Conservation (phyloP, 2,888 invertebrate genomes). For the Lepas anatifera region DNA sequence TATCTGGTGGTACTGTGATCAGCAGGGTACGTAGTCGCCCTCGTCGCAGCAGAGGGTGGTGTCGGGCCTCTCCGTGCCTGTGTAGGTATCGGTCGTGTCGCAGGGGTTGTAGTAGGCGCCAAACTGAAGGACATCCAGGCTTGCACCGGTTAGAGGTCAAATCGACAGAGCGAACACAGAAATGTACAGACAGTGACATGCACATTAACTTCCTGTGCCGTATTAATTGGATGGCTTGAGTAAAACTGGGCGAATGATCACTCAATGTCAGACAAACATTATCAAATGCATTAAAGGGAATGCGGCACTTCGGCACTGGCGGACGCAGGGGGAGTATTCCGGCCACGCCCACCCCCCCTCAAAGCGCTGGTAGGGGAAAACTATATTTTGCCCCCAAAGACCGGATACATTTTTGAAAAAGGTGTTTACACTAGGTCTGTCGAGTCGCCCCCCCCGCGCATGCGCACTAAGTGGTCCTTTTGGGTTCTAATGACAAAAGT, state of each 20-base stretch:
- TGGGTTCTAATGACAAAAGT: too few relatives aligned
- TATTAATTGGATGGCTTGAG: not conserved
- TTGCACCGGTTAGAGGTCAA: not conserved
- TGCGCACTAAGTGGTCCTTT: too few relatives aligned
- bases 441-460: too few relatives aligned
- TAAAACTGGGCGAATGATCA: not conserved
- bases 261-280: not conserved
- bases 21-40: not conserved
- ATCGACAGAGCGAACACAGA: too few relatives aligned
- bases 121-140: not conserved
- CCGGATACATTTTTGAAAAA: too few relatives aligned
- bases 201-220: not conserved
- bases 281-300: not conserved
- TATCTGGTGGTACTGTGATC: not conserved
- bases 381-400: too few relatives aligned
- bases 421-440: too few relatives aligned
- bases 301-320: too few relatives aligned
- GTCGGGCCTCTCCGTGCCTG: not conserved
- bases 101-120: not conserved
- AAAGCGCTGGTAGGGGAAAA: too few relatives aligned
- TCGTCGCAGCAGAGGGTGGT: not conserved
- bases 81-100: not conserved
- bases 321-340: too few relatives aligned
- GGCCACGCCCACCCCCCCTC: too few relatives aligned
- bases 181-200: too few relatives aligned